These are phyloP conservation scores for Leptinotarsa texana DNA, from an alignment of 1,140 invertebrate species.

Conservation along the genomic window DNA sequence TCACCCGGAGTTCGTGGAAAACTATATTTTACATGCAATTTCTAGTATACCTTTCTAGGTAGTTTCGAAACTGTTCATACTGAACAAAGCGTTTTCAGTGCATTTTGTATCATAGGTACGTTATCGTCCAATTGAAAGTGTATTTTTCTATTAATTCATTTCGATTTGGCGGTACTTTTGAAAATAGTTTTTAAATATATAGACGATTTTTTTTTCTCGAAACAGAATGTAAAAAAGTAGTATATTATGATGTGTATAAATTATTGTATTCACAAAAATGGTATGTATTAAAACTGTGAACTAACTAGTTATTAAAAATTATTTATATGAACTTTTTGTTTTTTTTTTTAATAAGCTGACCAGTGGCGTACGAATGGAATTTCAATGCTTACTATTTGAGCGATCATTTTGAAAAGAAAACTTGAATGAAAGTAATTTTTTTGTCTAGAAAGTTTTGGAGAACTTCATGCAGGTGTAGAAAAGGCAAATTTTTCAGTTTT, in stretches of 20 bases:
- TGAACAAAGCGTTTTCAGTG: neutral
- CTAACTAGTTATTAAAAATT: neutral
- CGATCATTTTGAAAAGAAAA: too few relatives aligned
- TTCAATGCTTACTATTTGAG: too few relatives aligned
- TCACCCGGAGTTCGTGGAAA: too few relatives aligned
- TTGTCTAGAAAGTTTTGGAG: too few relatives aligned
- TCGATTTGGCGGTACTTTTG: neutral
- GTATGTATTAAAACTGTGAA: neutral
- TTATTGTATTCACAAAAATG: neutral
- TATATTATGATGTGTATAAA: neutral
- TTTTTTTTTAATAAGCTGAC: too few relatives aligned
- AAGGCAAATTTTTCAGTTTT: too few relatives aligned
- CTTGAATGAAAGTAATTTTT: too few relatives aligned
- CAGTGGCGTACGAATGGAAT: too few relatives aligned
- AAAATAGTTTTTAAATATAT: neutral
- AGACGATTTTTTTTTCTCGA: neutral
- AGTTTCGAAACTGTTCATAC: neutral
- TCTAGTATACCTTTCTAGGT: too few relatives aligned
- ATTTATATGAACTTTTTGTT: neutral
- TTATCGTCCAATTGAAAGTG: neutral
- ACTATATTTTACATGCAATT: too few relatives aligned
- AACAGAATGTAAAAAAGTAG: conserved; percentile 1
- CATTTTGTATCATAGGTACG: neutral
- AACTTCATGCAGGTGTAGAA: too few relatives aligned
- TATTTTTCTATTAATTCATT: neutral